These are phyloP conservation scores for Dromas ardeola DNA, from an alignment of 2,113 vertebrate genomes.

Conservation along the genomic window DNA sequence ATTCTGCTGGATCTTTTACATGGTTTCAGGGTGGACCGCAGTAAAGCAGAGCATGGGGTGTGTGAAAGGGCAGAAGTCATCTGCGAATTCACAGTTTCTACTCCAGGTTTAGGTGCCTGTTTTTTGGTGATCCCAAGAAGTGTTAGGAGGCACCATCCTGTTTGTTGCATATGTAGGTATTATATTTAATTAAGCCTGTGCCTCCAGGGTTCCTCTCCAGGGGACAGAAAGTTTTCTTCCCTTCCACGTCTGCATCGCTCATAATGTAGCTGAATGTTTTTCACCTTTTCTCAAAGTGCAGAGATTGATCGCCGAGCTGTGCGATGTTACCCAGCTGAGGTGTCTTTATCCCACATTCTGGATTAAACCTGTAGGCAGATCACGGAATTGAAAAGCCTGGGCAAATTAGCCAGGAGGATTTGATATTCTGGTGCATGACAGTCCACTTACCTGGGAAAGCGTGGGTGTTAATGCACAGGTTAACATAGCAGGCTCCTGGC, in stretches of 20 bases:
- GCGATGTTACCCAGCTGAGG: neutral
- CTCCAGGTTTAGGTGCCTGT: neutral
- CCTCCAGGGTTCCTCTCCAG: neutral
- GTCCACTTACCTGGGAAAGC: neutral
- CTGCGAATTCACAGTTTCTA: neutral
- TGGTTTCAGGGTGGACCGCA: fast-evolving
- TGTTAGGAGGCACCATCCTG: neutral
- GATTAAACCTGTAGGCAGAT: neutral
- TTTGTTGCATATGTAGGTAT: neutral
- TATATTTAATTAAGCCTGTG: neutral
- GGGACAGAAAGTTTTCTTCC: neutral
- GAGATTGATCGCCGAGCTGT: neutral
- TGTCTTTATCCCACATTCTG: neutral
- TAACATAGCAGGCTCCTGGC: neutral
- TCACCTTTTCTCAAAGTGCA: neutral
- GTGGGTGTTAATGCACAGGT: neutral
- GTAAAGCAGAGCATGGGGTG: neutral
- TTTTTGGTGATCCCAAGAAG: neutral
- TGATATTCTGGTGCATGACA: neutral
- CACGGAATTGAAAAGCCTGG: neutral
- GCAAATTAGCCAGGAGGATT: neutral
- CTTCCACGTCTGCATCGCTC: neutral
- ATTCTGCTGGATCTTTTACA: neutral
- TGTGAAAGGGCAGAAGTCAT: neutral
- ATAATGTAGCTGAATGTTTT: neutral